Conservation (phyloP, 35 echinoderm and acorn worm genomes). For the Lytechinus pictus region DNA sequence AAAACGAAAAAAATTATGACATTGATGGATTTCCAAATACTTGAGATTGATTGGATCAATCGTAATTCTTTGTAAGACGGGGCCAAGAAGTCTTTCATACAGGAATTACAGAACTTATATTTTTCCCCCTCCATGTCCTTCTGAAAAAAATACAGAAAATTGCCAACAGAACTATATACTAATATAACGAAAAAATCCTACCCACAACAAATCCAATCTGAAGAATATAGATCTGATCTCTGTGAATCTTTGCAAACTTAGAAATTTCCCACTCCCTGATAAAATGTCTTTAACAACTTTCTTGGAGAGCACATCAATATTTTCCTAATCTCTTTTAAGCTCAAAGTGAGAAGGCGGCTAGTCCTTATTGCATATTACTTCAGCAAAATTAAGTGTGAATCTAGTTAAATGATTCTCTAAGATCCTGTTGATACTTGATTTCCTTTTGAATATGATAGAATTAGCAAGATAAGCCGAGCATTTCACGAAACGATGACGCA, state of each 20-base stretch:
- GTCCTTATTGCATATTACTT: not conserved
- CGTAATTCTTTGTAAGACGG: no score
- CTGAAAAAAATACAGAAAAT: no score
- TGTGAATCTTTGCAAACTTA: not conserved
- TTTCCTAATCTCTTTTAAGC: not conserved
- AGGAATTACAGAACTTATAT: no score
- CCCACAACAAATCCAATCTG: not conserved
- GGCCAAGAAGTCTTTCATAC: no score
- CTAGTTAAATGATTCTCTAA: not conserved
- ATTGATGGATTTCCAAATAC: no score
- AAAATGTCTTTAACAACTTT: not conserved
- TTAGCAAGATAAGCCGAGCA: not conserved
- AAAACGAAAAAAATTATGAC: no score
- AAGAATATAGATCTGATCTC: not conserved
- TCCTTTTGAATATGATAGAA: not conserved
- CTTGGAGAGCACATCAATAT: not conserved
- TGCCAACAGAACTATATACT: no score
- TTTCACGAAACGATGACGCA: not conserved
- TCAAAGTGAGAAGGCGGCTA: not conserved
- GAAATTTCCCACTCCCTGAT: not conserved
- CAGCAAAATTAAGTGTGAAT: not conserved
- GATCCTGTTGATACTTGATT: conserved; percentile 2
- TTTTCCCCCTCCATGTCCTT: no score
- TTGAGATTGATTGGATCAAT: no score
- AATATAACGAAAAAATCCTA: not conserved